Evolutionary conservation across 2,797 vertebrate species (phyloP), one percentile per base, ranked within the genome.

Genomic region (Perodicticus potto): DNA sequence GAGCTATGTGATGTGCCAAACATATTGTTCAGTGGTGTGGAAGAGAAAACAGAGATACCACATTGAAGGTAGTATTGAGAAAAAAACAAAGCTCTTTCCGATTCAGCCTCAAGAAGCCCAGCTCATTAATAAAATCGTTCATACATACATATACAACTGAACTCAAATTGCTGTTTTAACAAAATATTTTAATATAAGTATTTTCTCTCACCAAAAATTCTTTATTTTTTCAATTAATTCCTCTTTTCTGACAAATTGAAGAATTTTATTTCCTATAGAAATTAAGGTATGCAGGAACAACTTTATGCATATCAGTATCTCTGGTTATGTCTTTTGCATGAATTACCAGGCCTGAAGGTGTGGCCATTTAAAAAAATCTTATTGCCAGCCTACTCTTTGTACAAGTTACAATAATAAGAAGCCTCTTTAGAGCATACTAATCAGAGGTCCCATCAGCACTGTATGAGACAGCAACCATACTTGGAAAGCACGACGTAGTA

Each of bases 201-300:
- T 29, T 63, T 49, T 70, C 4, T 85, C 19, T 40, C 19, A 55
- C 10, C 61, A 80, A 70, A 32, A 77, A 67, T 32, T 29, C 1
- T 37, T 91, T 92, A 12, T 69, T 84, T 77, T 86, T 63, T 16
- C 86, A 91, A 86, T 43, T 2, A 74, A 14, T 91, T 57, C 4
- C 16, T 4, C 6, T n/a, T 3, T 22, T 59, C 11, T 74, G 59
- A 11, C 22, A 91, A 23, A 73, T 40, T 40, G 49, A 69, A 49
- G 53, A 25, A 55, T 43, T 83, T 32, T 19, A 34, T 57, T 82
- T 34, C 4, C 27, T 81, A 80, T 89, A 73, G 83, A 96, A 93
- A 88, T 82, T 93, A 95, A 93, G 20, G 23, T 72, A 67, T 87
- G n/a, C 55, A 85, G 63, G 65, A 94, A 91, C 43, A 87, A 49